These are phyloP conservation scores for Hyperopisus bebe DNA, from an alignment of 2,113 vertebrate genomes.

Conservation along the genomic window DNA sequence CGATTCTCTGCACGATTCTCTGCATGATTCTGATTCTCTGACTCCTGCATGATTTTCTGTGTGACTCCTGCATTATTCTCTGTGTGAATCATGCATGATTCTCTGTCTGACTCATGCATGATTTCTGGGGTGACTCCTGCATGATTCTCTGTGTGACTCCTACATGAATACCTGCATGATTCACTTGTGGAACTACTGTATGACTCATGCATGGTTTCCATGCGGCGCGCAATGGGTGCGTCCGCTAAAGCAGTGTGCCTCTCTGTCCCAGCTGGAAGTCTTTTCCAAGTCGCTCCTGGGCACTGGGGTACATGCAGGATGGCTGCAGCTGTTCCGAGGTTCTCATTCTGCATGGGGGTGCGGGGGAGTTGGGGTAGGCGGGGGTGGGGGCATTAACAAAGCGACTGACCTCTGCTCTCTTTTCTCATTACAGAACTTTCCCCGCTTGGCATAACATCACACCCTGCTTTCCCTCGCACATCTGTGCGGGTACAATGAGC, in stretches of 20 bases:
- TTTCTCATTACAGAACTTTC: constrained; percentile 59
- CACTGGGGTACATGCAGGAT: constrained; percentile 10
- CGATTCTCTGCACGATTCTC: not conserved
- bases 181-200: too few species aligned
- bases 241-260: not conserved
- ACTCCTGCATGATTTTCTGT: not conserved
- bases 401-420: constrained; percentile 29
- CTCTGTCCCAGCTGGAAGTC: constrained; percentile 16
- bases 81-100: not conserved
- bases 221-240: not conserved
- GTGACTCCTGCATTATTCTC: not conserved
- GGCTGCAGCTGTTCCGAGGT: constrained; percentile 55
- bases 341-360: constrained; percentile 33
- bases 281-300: constrained; percentile 4
- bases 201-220: not conserved
- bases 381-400: constrained; percentile 5
- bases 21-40: not conserved
- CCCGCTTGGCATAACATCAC: constrained; percentile 67
- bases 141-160: not conserved
- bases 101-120: not conserved
- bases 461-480: constrained; percentile 47
- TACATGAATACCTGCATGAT: not conserved
- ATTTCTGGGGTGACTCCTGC: not conserved
- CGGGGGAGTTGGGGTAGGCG: not conserved
- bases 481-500: constrained; percentile 47